Evolutionary conservation across 2,888 invertebrate species (phyloP).

Genomic region (Poecilobothrus nobilitatus): DNA sequence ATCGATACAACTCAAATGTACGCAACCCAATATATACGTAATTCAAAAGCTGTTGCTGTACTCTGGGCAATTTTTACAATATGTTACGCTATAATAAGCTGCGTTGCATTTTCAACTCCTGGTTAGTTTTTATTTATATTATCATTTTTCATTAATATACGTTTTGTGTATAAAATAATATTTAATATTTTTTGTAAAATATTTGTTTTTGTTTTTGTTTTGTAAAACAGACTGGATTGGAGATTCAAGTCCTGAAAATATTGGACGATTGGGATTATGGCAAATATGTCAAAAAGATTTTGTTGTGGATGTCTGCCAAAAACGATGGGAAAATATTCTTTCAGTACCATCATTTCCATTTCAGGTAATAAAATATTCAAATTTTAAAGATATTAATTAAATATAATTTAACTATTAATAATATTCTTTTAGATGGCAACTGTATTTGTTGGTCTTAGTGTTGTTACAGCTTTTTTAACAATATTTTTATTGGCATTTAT

Average conservation of each 20-base stretch:
- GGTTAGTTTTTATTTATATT: conserved; percentile 29
- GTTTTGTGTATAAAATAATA: conserved; percentile 4
- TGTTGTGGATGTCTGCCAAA: conserved; percentile 71
- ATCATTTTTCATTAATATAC: conserved; percentile 8
- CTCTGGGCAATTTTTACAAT: conserved; percentile 97
- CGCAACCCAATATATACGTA: conserved; percentile 82
- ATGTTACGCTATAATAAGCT: conserved; percentile 91
- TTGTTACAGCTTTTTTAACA: conserved; percentile 73
- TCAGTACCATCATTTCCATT: conserved; percentile 71
- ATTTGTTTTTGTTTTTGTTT: neutral
- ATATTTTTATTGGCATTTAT: conserved; percentile 84
- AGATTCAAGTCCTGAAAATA: conserved; percentile 73
- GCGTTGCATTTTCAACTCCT: conserved; percentile 91
- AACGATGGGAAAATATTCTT: conserved; percentile 73
- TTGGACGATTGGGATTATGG: conserved; percentile 89
- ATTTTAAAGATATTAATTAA: neutral
- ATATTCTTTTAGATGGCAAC: conserved; percentile 57
- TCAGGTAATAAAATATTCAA: conserved; percentile 46
- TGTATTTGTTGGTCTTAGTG: conserved; percentile 78
- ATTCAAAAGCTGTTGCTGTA: conserved; percentile 91
- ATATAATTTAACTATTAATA: conserved; percentile 7
- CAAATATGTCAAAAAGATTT: conserved; percentile 74
- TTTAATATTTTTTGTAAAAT: neutral
- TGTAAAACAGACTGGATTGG: conserved; percentile 65
- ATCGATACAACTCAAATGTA: conserved; percentile 85